These are phyloP conservation scores for Dipus sagitta DNA, from an alignment of 2,797 vertebrate genomes.

Conservation along the genomic window DNA sequence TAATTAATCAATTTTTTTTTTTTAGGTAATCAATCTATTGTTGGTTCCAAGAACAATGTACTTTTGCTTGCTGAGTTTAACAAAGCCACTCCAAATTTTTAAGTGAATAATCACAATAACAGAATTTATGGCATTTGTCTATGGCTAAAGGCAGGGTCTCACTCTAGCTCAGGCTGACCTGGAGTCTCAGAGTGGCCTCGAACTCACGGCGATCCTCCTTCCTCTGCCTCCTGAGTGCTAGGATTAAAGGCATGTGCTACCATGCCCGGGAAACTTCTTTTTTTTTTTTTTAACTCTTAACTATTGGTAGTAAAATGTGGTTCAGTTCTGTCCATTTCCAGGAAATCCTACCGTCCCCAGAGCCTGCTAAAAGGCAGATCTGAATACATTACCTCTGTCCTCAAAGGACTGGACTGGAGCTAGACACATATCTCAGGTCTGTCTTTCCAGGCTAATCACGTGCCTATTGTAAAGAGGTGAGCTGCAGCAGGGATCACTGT, in stretches of 20 bases:
- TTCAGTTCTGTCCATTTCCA: neutral
- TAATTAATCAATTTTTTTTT: neutral
- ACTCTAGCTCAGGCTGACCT: too few species aligned
- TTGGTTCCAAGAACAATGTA: neutral
- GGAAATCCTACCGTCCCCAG: neutral
- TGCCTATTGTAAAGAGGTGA: neutral
- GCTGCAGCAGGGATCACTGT: neutral
- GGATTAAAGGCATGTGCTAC: too few species aligned
- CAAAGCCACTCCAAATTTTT: constrained; percentile 7
- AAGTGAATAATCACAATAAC: neutral
- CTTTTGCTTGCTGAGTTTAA: constrained; percentile 21
- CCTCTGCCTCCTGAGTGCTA: too few species aligned
- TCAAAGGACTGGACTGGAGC: neutral
- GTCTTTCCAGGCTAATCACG: neutral
- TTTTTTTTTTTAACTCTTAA: neutral
- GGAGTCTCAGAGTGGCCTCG: too few species aligned
- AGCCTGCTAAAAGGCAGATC: neutral
- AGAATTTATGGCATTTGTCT: neutral
- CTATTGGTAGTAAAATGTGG: neutral
- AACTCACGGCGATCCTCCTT: too few species aligned
- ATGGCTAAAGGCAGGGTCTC: neutral
- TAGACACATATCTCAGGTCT: neutral
- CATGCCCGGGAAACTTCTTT: neutral
- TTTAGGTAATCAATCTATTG: neutral
- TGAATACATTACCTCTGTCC: neutral